Evolutionary conservation across 2,113 vertebrate genomes (phyloP).

Genomic region (Cyphomyrus discorhynchus): DNA sequence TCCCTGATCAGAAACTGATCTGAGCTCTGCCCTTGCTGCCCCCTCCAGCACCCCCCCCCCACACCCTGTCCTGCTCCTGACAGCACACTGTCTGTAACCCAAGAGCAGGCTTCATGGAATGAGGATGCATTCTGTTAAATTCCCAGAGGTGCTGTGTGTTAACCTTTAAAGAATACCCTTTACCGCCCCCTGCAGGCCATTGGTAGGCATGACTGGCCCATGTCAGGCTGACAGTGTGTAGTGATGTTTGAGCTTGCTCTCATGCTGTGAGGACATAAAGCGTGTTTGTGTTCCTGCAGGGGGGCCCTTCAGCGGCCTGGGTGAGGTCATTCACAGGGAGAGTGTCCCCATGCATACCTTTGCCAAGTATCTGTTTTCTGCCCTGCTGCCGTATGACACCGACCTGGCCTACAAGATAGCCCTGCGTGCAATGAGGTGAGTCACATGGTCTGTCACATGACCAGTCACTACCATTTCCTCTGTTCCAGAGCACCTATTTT

Average conservation of each 20-base stretch:
- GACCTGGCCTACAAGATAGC: conserved; percentile 94
- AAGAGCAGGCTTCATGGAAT: background rate
- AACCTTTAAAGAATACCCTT: background rate
- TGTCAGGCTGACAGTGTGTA: too few relatives aligned
- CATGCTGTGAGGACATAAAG: background rate
- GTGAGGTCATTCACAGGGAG: conserved; percentile 94
- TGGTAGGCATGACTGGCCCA: background rate
- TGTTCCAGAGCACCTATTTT: background rate
- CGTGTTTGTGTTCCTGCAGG: conserved; percentile 60
- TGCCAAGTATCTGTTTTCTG: conserved; percentile 94
- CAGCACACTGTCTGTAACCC: conserved; percentile 8
- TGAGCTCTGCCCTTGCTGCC: background rate
- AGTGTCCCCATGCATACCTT: conserved; percentile 98
- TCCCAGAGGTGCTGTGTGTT: background rate
- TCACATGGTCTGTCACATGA: background rate
- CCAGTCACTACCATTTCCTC: background rate
- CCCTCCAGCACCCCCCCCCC: background rate
- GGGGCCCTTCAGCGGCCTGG: conserved; percentile 91
- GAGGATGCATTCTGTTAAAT: background rate
- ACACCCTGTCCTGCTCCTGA: background rate
- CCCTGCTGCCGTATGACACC: conserved; percentile 86
- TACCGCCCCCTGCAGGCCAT: background rate
- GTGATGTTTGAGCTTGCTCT: background rate
- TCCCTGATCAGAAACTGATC: background rate
- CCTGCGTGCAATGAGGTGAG: conserved; percentile 91